Base-by-base conservation (phyloP, 1,140 invertebrate genomes). In the Ditylenchus dipsaci region DNA sequence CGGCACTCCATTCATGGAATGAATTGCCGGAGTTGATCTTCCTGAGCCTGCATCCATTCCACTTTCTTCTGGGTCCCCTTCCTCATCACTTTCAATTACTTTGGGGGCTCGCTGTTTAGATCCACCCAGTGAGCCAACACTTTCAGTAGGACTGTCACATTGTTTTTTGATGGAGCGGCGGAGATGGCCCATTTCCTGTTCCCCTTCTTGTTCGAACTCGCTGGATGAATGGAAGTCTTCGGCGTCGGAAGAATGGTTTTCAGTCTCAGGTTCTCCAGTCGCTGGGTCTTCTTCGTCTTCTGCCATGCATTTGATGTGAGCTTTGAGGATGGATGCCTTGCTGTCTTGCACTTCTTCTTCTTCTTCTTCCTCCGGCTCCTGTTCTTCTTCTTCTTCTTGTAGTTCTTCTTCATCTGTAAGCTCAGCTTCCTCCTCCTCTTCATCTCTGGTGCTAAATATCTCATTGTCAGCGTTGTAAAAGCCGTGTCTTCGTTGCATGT, bases 401-500 rank as follows among this genome's bases (percentile, higher is more conserved):
- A 7, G n/a, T 8, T 26, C 21, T 33, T 61, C 29, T 43, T 61
- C 59, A 19, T 61, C 59, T 5, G n/a, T 29, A 19, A 33, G 29
- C 29, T 61, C 29, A 19, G n/a, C 59, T 43, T 61, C 59, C 29
- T 61, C 59, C n/a, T 61, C 59, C 38, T 61, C 59, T 27, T 61
- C 59, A 61, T 61, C 38, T 30, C 29, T 29, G 26, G n/a, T 29
- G 19, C 29, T 29, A n/a, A 61, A 61, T 5, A 61, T 30, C 29
- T 61, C 59, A 61, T 61, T 61, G 59, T 61, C 59, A 29, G 59
- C 59, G 29, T 61, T 61, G 59, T 61, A 61, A 21, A 61, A 61
- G n/a, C 59, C 29, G 29, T 61, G 59, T 19, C 59, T 19, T 21
- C 59, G 59, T 30, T 61, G 29, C 19, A 61, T 26, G n/a, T 61